A percentile compares a stretch with the other conserved stretches of the same genome.
These are phyloP conservation scores for Neomorphus geoffroyi DNA, from an alignment of 2,797 vertebrate genomes.

Conservation along the genomic window DNA sequence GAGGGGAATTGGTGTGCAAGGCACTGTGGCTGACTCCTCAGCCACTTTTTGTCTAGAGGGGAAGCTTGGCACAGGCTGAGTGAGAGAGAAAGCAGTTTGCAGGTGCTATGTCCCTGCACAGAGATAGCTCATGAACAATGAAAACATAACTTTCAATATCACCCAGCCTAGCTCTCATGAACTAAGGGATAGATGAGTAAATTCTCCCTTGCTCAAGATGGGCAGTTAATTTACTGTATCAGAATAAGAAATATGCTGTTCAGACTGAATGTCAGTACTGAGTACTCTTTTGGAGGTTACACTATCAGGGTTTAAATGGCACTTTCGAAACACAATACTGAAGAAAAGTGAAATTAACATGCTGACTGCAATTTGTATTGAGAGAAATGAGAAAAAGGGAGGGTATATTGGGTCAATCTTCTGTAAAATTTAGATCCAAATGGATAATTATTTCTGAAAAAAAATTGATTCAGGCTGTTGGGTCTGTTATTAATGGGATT, in stretches of 20 bases:
- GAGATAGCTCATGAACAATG: not conserved
- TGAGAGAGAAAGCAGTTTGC: not conserved
- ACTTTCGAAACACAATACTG: not conserved
- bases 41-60: not conserved
- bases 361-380: not conserved
- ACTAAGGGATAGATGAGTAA: not conserved
- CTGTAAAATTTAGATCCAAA: not conserved
- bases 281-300: not conserved
- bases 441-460: not conserved
- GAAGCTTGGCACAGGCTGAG: not conserved
- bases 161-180: not conserved
- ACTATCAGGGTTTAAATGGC: not conserved
- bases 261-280: not conserved
- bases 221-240: not conserved
- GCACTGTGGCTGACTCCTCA: not conserved
- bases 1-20: not conserved
- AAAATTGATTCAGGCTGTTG: not conserved
- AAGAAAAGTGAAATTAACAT: not conserved
- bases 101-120: not conserved
- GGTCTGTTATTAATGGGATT: not conserved
- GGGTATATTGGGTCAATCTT: not conserved
- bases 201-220: accelerated
- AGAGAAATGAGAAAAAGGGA: not conserved
- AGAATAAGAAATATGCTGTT: not conserved
- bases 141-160: not conserved